Evolutionary conservation across 2,113 vertebrate species (phyloP).

Genomic region (Microtus richardsoni): DNA sequence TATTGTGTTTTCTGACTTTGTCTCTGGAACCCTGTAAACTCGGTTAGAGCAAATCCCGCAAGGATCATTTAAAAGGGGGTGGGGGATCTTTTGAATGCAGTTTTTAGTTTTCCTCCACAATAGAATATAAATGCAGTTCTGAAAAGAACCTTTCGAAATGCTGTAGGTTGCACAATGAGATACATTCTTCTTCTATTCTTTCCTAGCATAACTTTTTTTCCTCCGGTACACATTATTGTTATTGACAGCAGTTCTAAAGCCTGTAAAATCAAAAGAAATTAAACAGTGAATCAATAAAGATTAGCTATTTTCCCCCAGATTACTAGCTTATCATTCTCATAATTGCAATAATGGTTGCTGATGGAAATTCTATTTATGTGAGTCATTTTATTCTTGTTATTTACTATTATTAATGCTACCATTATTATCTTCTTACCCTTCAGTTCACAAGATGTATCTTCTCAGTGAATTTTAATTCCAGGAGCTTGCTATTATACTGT

Average conservation of each 20-base stretch:
- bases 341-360: constrained; percentile 91
- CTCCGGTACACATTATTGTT: constrained; percentile 81
- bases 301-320: constrained; percentile 92
- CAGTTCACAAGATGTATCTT: constrained; percentile 92
- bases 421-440: constrained; percentile 93
- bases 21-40: constrained; percentile 71
- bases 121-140: constrained; percentile 77
- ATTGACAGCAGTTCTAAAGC: constrained; percentile 86
- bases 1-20: constrained; percentile 69
- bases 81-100: constrained; percentile 67
- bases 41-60: constrained; percentile 75
- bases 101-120: constrained; percentile 71
- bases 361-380: constrained; percentile 93
- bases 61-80: constrained; percentile 56
- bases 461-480: constrained; percentile 96
- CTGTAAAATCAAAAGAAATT: constrained; percentile 85
- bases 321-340: constrained; percentile 92
- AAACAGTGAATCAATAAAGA: constrained; percentile 93
- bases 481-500: constrained; percentile 91
- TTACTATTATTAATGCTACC: constrained; percentile 93
- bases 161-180: constrained; percentile 65
- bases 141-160: constrained; percentile 78
- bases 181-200: constrained; percentile 72
- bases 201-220: constrained; percentile 71
- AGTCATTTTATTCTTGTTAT: constrained; percentile 94